Evolutionary conservation across 2,888 invertebrate genomes (phyloP).

Genomic region (Philopedon plagiatum): DNA sequence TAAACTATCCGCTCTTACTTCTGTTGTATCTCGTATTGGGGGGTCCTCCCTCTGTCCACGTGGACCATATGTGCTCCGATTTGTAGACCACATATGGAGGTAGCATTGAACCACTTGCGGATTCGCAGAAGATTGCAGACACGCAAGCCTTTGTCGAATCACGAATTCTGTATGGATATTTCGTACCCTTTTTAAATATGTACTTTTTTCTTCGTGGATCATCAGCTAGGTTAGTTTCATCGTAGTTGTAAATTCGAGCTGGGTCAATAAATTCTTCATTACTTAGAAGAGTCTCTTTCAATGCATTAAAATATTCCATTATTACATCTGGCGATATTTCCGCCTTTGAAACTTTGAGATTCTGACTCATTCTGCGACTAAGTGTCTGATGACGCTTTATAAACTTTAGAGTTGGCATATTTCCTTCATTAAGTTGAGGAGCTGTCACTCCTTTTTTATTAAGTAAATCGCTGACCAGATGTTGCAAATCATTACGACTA

Average conservation of each 20-base stretch:
- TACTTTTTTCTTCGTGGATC: conserved; percentile 3
- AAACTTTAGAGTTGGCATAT: conserved; percentile 17
- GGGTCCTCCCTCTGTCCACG: conserved; percentile 4
- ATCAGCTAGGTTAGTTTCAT: conserved; percentile 1
- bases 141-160: conserved; percentile 9
- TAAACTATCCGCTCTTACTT: conserved; percentile 13
- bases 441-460: not conserved
- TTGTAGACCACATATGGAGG: conserved; percentile 2
- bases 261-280: not conserved
- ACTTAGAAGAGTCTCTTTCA: too few species aligned
- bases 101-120: not conserved
- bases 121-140: not conserved
- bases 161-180: conserved; percentile 2
- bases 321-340: not conserved
- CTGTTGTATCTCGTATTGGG: not conserved
- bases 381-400: not conserved
- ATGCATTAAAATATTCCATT: not conserved
- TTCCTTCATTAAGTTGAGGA: not conserved
- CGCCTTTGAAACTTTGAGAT: not conserved
- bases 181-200: conserved; percentile 5
- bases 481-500: too few species aligned
- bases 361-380: conserved; percentile 1
- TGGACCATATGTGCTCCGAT: conserved; percentile 9
- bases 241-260: not conserved
- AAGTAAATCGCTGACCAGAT: too few species aligned